Base-by-base conservation (phyloP, 2,888 invertebrate species). In the Hirtodrosophila alboralis region DNA sequence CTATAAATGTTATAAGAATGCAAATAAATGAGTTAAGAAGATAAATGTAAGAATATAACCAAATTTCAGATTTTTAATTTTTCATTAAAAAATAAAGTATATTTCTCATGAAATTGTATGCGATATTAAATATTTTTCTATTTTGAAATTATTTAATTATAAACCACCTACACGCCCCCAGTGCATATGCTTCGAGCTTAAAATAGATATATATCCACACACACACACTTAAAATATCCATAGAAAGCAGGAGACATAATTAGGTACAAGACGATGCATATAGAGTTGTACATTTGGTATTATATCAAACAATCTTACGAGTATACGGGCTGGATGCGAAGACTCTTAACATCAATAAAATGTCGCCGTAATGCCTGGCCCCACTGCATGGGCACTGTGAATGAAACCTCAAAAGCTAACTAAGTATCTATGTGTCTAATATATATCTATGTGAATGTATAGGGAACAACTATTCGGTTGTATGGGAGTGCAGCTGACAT, bases 401-500 rank as follows among this genome's bases (percentile, higher is more conserved):
- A 37, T 37, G 14, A 18, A 48, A 26, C 38, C 36, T 27, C 31
- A 33, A 65, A 65, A 65, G 49, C 49, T 75, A 56, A 67, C 75
- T 51, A 43, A 44, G 30, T 33, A 14, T 34, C 10, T 14, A 37
- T 38, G 21, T 16, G 6, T 23, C 7, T 23, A 23, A 6, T 8
- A 38, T 37, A 7, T 36, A 31, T 14, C n/a, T n/a, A 36, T 23
- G 28, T 37, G 40, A 41, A 13, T 34, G 10, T 10, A 26, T 26
- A 16, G 40, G 4, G 8, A 21, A 10, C 21, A 21, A 9, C 9
- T 30, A 12, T 58, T 36, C 58, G 51, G 63, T 63, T 44, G 62
- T 51, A 27, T 40, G 69, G 47, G 37, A 63, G 56, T 75, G 68
- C 60, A 57, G 70, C 49, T 81, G 69, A 84, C 84, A 81, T 79